Evolutionary conservation across 2,888 invertebrate genomes (phyloP).

Genomic region (Melolontha melolontha): DNA sequence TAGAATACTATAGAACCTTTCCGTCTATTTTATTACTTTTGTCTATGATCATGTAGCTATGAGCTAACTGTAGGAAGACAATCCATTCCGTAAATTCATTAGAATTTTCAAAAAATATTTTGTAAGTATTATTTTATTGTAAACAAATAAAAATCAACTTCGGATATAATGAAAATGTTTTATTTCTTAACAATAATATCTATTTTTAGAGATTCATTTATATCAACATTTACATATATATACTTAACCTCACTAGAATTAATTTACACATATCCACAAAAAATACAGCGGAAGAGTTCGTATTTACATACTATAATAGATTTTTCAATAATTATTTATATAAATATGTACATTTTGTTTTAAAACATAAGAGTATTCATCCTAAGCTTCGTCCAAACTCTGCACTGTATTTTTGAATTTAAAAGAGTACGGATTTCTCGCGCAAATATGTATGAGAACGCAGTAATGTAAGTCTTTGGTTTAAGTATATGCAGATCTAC

Average conservation of each 20-base stretch:
- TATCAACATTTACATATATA: slow-evolving; percentile 37
- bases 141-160: too few relatives aligned
- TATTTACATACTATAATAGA: slow-evolving; percentile 3
- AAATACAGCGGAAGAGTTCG: slow-evolving; percentile 33
- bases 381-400: slow-evolving; percentile 12
- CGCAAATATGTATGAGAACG: slow-evolving; percentile 22
- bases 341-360: slow-evolving; percentile 16
- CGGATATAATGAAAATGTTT: background rate
- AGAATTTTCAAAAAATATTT: too few relatives aligned
- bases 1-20: too few relatives aligned
- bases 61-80: too few relatives aligned
- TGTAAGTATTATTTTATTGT: too few relatives aligned
- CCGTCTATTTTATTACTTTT: too few relatives aligned
- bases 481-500: slow-evolving; percentile 49
- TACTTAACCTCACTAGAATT: slow-evolving; percentile 9
- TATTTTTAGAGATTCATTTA: slow-evolving; percentile 35
- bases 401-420: slow-evolving; percentile 23
- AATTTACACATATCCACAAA: slow-evolving; percentile 15
- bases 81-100: too few relatives aligned
- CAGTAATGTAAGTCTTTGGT: slow-evolving; percentile 50
- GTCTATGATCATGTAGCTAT: too few relatives aligned
- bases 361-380: background rate
- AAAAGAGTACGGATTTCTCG: slow-evolving; percentile 45
- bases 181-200: slow-evolving; percentile 34
- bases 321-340: background rate